These are phyloP conservation scores for Meliscaeva auricollis DNA, from an alignment of 2,888 invertebrate genomes.

Conservation along the genomic window DNA sequence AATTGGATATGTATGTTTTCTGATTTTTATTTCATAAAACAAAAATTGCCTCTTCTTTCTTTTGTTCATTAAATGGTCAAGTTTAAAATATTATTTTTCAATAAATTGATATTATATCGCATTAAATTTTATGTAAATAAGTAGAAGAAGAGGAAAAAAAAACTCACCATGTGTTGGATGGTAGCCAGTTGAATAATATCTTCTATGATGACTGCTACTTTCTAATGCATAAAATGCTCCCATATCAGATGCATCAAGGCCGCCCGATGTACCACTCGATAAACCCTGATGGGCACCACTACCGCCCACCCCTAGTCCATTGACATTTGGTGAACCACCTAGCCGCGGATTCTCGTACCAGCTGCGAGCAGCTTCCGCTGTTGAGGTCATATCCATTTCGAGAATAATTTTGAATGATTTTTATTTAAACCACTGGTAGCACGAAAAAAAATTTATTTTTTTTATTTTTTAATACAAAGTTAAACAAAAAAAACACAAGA, in stretches of 20 bases:
- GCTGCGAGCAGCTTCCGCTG: constrained; percentile 84
- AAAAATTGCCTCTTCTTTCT: neutral
- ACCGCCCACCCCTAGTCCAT: constrained; percentile 82
- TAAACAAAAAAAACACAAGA: constrained; percentile 11
- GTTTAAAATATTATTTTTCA: too few relatives aligned
- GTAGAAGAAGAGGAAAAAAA: neutral
- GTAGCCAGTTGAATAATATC: constrained; percentile 84
- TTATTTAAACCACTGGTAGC: constrained; percentile 78
- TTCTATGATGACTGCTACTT: constrained; percentile 84
- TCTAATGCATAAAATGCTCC: constrained; percentile 84
- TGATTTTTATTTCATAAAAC: neutral
- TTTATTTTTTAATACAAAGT: constrained; percentile 8
- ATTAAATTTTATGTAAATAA: too few relatives aligned
- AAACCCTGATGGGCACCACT: constrained; percentile 82
- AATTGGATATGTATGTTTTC: neutral
- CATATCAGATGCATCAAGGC: constrained; percentile 84
- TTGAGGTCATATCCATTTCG: constrained; percentile 85
- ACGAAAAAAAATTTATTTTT: constrained; percentile 65
- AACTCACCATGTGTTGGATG: constrained; percentile 82
- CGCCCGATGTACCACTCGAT: constrained; percentile 82
- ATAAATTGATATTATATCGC: too few relatives aligned
- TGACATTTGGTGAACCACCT: constrained; percentile 83
- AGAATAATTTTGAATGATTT: constrained; percentile 84
- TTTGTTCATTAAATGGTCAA: neutral
- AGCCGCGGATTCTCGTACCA: constrained; percentile 84